Base-by-base conservation (phyloP, 2,113 vertebrate genomes). In the Dicrurus megarhynchus region DNA sequence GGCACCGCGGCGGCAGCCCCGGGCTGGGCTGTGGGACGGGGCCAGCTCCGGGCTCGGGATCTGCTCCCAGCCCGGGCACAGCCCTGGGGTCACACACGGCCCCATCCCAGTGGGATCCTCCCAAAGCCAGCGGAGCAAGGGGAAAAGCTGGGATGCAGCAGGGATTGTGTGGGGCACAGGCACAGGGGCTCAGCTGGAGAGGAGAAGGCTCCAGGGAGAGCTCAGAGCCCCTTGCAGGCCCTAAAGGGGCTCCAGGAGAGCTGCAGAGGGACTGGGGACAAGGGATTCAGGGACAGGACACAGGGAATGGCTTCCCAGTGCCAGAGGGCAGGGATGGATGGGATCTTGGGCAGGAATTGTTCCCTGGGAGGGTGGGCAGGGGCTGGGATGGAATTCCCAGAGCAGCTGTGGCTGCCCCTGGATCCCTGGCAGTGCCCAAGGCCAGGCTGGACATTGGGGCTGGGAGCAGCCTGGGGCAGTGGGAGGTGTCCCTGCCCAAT, bases 81-180 rank as follows among this genome's bases (percentile, higher is more conserved):
- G 57, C n/a, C n/a, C 26, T 7, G 41, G 76, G 53, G 27, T 11
- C 26, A 10, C 22, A 23, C 52, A 33, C 37, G 11, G 71, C 32
- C 14, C 28, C 1, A 0, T 6, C 65, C 27, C 65, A 16, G 21
- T 0, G 13, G 47, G 49, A 21, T 50, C 53, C 46, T 21, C 53
- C 37, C 2, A 0, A 19, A 53, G 11, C 16, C 70, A 37, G 47
- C 0, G 1, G 65, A 37, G 42, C 24, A 26, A 17, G 44, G 28
- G 61, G 17, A 7, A 21, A 52, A 24, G 1, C 2, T 53, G 33
- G 42, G 60, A 17, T 47, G n/a, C 57, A 81, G 39, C 65, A 28
- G 46, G 3, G 42, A 50, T 35, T 22, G 14, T 5, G 6, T 5
- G 23, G 30, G 30, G 26, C 44, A 9, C 70, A n/a, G 70, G 67